Percentiles rank a stretch among this genome's conserved stretches.
phyloP scores from a whole-genome alignment of 2,113 vertebrate species.

The Lepus timidus region DNA sequence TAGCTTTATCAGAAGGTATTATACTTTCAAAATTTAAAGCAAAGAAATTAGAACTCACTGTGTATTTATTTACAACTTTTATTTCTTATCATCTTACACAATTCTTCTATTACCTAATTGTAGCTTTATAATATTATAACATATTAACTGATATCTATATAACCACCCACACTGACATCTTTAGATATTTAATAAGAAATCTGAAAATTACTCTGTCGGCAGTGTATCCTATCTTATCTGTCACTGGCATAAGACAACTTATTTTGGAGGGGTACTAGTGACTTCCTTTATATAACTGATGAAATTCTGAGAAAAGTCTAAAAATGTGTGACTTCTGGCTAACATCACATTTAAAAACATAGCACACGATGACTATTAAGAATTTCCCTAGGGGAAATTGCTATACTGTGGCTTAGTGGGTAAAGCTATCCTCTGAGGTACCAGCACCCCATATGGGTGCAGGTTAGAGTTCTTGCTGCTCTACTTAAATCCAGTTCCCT shows the following conservation, averaged over 20 bases:
- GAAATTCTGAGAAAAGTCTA: constrained; percentile 1
- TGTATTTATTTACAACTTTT: constrained; percentile 22
- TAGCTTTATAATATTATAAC: neutral
- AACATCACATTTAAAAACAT: constrained; percentile 28
- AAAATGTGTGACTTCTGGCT: neutral
- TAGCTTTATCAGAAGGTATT: constrained; percentile 29
- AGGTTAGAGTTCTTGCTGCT: too few species aligned
- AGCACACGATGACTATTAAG: neutral
- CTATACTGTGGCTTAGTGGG: too few species aligned
- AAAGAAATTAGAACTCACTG: constrained; percentile 27
- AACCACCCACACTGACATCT: neutral
- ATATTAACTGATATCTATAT: neutral
- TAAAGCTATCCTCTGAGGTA: too few species aligned
- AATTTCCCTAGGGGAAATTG: neutral
- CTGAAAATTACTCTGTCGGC: neutral
- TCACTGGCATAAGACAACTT: neutral
- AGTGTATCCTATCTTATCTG: neutral
- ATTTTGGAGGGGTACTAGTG: neutral
- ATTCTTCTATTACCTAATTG: neutral
- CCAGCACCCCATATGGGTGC: too few species aligned
- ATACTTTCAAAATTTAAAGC: constrained; percentile 32
- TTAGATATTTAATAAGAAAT: neutral
- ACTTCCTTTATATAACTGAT: neutral
- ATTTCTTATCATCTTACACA: constrained; percentile 26
- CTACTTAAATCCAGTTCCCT: too few species aligned